Conservation (phyloP, 2,888 invertebrate species). For the Galerucella nymphaeae region DNA sequence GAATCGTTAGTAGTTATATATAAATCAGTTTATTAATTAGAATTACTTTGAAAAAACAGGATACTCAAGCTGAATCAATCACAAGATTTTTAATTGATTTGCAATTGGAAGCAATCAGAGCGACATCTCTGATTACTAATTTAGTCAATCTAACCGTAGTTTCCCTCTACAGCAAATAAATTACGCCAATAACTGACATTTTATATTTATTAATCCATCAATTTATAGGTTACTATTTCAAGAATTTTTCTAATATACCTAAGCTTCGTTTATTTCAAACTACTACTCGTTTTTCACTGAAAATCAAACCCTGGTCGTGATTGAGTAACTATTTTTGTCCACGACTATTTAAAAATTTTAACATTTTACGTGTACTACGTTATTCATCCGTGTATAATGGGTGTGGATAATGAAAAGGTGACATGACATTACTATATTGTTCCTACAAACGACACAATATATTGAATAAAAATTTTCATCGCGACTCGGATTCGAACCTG, state of each 20-base stretch:
- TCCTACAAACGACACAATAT: too few relatives aligned
- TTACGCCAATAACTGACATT: background rate
- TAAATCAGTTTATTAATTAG: background rate
- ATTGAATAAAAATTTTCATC: too few relatives aligned
- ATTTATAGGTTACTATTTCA: background rate
- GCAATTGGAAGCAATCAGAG: background rate
- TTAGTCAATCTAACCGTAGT: slow-evolving; percentile 2
- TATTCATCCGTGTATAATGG: too few relatives aligned
- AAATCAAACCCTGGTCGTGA: too few relatives aligned
- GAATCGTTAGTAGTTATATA: background rate
- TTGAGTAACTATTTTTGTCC: too few relatives aligned
- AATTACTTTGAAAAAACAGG: background rate
- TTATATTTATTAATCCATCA: too few relatives aligned
- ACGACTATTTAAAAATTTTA: too few relatives aligned
- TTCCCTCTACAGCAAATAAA: slow-evolving; percentile 1
- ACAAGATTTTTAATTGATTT: background rate
- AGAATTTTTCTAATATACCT: background rate
- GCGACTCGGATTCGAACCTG: too few relatives aligned
- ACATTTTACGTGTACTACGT: too few relatives aligned
- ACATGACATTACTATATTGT: too few relatives aligned
- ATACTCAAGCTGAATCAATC: background rate
- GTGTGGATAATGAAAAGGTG: too few relatives aligned
- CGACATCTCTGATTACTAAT: background rate
- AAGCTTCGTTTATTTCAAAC: background rate
- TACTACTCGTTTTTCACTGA: too few relatives aligned